Evolutionary conservation across 1,140 invertebrate species (phyloP), one percentile per base, ranked within the genome.

Genomic region (Cotesia vestalis): DNA sequence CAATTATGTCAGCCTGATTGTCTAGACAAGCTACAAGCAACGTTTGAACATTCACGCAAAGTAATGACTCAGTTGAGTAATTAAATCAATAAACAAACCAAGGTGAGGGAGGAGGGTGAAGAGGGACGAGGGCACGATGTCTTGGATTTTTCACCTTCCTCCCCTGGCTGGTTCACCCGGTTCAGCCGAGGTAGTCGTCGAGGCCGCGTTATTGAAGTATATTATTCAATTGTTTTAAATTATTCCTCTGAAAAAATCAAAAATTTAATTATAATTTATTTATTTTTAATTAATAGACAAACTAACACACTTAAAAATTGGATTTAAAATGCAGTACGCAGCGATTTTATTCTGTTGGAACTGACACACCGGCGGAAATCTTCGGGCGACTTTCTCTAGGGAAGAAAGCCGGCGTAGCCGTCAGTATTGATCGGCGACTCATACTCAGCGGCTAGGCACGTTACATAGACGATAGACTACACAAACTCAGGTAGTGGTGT

Each of bases 371-470:
- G 40, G 63, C 35, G 63, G 6, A 11, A 51, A 66, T 66, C 63
- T 66, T 52, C 36, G 35, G 63, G 40, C 63, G 12, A 46, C 14
- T 66, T 66, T 66, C 38, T 66, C 63, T 6, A 38, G 34, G 35
- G 63, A 66, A 66, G 63, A 66, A 46, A 66, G 38, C 63, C 63
- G 63, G 57, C 40, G 40, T 46, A 46, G 40, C 20, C 60, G 20
- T 27, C 4, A 61, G 63, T 66, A 66, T 66, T 66, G 63, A 66
- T 66, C 63, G 63, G 6, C 6, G 40, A 46, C 40, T 46, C 40
- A 27, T 20, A 20, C 60, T 27, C 60, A 61, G 27, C 40, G 11
- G 40, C 40, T 9, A 2, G 6, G 11, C 6, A 46, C 40, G 2
- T 46, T 46, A 46, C 40, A 46, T 46, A 46, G 40, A 46, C 40